A percentile compares a stretch with the other conserved stretches of the same genome.
These are phyloP conservation scores for Tauraco erythrolophus DNA, from an alignment of 2,113 vertebrate species.

Conservation along the genomic window DNA sequence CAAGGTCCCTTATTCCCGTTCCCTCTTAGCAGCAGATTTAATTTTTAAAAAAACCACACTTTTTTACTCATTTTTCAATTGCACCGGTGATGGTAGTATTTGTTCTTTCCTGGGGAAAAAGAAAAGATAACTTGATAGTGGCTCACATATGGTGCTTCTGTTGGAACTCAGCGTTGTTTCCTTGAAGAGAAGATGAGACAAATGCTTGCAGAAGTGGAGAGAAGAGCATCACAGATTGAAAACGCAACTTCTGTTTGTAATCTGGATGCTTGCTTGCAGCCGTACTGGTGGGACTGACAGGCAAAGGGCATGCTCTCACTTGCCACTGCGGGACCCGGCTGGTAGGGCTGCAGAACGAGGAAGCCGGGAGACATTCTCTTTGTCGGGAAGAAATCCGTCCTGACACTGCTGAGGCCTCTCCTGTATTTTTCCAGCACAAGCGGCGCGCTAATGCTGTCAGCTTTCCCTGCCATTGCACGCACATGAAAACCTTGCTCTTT, in stretches of 20 bases:
- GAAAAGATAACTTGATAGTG: neutral
- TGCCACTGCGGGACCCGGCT: rapidly evolving
- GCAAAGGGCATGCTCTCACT: neutral
- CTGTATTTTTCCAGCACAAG: neutral
- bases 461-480: neutral
- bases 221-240: neutral
- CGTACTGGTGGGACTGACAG: neutral
- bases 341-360: neutral
- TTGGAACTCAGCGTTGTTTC: neutral
- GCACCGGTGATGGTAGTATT: neutral
- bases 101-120: neutral
- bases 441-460: neutral
- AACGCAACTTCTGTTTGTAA: neutral
- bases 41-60: neutral
- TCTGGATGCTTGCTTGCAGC: neutral
- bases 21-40: neutral
- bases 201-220: neutral
- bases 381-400: neutral
- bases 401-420: neutral
- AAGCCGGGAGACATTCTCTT: neutral
- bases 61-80: neutral
- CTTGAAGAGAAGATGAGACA: neutral
- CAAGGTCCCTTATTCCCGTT: neutral
- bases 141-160: neutral
- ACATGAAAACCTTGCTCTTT: neutral